Evolutionary conservation across 2,113 vertebrate genomes (phyloP).

Genomic region (Pungitius pungitius): DNA sequence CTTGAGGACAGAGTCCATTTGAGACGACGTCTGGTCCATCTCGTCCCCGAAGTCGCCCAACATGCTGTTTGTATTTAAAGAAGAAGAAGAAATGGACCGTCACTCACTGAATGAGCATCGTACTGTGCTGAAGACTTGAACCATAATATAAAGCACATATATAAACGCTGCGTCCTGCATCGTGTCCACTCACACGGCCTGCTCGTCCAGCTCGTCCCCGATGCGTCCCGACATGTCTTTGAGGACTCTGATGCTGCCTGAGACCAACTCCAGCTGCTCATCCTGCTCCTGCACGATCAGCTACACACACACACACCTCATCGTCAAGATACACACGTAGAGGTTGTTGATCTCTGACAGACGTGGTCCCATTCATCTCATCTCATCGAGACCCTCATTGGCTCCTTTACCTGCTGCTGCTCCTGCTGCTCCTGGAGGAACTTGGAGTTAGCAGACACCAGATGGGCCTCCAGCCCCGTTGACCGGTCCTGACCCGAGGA

Average conservation of each 20-base stretch:
- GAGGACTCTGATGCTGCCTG: conserved; percentile 84
- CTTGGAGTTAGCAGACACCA: conserved; percentile 79
- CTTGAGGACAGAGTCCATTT: conserved; percentile 84
- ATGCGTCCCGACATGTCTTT: conserved; percentile 85
- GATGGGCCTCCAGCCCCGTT: conserved; percentile 79
- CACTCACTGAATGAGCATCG: too few species aligned
- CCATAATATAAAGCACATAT: too few species aligned
- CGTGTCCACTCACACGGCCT: conserved; percentile 82
- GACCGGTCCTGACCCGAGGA: conserved; percentile 52
- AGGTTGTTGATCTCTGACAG: too few species aligned
- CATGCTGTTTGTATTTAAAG: conserved; percentile 72
- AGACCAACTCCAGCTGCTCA: conserved; percentile 85
- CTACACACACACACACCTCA: conserved; percentile 54
- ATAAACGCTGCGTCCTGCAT: too few species aligned
- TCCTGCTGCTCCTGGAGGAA: conserved; percentile 71
- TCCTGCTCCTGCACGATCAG: conserved; percentile 85
- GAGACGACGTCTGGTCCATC: conserved; percentile 84
- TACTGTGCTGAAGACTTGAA: too few species aligned
- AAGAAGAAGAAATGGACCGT: too few species aligned
- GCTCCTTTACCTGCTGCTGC: conserved; percentile 84
- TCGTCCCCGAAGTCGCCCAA: conserved; percentile 83
- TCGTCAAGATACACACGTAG: too few species aligned
- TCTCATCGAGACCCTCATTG: too few species aligned
- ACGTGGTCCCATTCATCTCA: too few species aligned
- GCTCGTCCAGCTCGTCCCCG: conserved; percentile 86